Evolutionary conservation across 2,113 vertebrate species (phyloP).

Genomic region (Excalfactoria chinensis): DNA sequence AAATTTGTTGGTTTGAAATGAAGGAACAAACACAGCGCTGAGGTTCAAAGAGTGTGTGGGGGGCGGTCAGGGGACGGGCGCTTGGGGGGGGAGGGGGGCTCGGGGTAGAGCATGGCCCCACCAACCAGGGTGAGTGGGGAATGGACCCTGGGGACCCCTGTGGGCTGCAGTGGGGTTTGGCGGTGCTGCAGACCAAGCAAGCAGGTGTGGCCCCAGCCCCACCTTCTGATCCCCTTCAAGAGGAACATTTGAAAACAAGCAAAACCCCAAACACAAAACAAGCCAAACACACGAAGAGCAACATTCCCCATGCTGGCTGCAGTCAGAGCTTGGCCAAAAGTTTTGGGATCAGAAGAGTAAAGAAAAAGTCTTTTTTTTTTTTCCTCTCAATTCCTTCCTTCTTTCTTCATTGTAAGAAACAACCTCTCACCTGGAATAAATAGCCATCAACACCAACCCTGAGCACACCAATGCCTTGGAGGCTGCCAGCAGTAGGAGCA

Average conservation of each 20-base stretch:
- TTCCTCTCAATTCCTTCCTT: background rate
- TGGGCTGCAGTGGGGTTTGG: background rate
- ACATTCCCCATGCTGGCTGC: background rate
- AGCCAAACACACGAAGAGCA: background rate
- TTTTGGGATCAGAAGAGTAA: background rate
- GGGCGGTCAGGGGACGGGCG: background rate
- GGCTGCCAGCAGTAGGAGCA: background rate
- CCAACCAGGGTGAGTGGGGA: accelerated
- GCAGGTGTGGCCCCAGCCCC: constrained; percentile 42
- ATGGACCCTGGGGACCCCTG: background rate
- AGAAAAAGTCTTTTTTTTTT: background rate
- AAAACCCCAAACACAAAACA: constrained; percentile 58
- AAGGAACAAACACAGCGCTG: background rate
- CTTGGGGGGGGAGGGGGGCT: no score
- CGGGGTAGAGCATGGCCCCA: background rate
- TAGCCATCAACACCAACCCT: background rate
- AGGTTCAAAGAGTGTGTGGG: constrained; percentile 15
- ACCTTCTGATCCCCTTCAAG: constrained; percentile 25
- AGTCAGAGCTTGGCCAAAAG: background rate
- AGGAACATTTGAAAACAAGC: constrained; percentile 14
- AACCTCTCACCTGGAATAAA: accelerated
- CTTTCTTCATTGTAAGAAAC: background rate
- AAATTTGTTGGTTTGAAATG: constrained; percentile 36
- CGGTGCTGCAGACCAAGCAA: background rate
- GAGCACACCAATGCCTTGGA: background rate